Percentiles rank a stretch among this genome's conserved stretches.
phyloP scores from a whole-genome alignment of 1,140 invertebrate genomes.

The Drosophila paulistorum region DNA sequence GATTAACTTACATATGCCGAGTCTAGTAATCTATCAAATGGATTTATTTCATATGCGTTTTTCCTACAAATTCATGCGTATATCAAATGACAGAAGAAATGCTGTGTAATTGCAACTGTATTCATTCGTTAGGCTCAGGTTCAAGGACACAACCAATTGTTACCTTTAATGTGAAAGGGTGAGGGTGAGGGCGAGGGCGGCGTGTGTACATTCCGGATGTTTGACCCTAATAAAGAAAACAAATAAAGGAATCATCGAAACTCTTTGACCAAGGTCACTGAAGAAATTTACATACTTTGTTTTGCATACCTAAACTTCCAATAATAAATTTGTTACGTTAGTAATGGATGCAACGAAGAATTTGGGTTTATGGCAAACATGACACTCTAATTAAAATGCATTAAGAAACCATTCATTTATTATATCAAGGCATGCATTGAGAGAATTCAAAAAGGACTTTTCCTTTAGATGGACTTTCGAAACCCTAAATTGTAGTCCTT shows the following conservation, averaged over 20 bases:
- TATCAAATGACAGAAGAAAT: constrained; percentile 6
- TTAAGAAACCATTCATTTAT: not conserved
- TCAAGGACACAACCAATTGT: constrained; percentile 60
- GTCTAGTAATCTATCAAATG: not conserved
- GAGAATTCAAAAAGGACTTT: not conserved
- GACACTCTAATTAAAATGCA: not conserved
- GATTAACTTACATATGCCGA: not conserved
- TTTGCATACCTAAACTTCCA: constrained; percentile 3
- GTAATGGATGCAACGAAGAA: not conserved
- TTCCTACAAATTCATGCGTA: constrained; percentile 19
- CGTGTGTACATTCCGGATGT: constrained; percentile 24
- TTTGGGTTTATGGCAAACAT: constrained; percentile 3
- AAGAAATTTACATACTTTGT: constrained; percentile 18
- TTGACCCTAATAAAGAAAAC: constrained; percentile 32
- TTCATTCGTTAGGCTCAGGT: constrained; percentile 20
- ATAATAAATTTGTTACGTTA: constrained; percentile 8
- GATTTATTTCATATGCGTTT: constrained; percentile 16
- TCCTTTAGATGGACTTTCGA: not conserved
- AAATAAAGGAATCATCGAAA: constrained; percentile 43
- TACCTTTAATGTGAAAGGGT: constrained; percentile 55
- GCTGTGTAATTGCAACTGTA: constrained; percentile 26
- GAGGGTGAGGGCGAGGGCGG: constrained; percentile 49
- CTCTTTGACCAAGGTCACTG: constrained; percentile 40
- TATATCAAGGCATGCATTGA: not conserved
- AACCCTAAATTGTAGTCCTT: not conserved